Conservation (phyloP, 1,140 invertebrate genomes). For the Heterodera carotae region DNA sequence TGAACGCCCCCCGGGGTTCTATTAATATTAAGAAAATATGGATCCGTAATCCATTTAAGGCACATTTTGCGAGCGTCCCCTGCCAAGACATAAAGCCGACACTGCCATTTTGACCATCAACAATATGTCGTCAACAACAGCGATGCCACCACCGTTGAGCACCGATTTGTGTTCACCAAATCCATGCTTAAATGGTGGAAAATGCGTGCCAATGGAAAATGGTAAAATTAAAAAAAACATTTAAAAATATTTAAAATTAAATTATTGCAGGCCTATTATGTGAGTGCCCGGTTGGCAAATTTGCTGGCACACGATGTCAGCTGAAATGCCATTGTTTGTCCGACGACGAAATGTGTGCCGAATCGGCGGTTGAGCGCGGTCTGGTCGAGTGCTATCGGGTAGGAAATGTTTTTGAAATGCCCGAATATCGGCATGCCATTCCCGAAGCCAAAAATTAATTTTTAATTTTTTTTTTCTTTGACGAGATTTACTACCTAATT, state of each 20-base stretch:
- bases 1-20: no score
- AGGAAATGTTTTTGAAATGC: neutral
- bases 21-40: no score
- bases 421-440: no score
- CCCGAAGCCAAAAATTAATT: no score
- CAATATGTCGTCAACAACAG: neutral
- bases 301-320: neutral
- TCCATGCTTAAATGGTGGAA: constrained; percentile 3
- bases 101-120: neutral
- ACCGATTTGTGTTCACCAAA: neutral
- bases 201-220: neutral
- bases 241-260: neutral
- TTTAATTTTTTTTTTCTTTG: no score
- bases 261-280: neutral
- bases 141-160: no score
- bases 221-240: neutral
- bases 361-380: neutral
- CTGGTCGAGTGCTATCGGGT: constrained; percentile 2
- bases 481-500: no score
- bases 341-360: neutral
- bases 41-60: no score
- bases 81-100: no score
- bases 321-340: constrained; percentile 1
- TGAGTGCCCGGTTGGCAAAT: neutral
- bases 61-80: no score